phyloP scores from a whole-genome alignment of 2,113 vertebrate genomes.

The Gadus macrocephalus region DNA sequence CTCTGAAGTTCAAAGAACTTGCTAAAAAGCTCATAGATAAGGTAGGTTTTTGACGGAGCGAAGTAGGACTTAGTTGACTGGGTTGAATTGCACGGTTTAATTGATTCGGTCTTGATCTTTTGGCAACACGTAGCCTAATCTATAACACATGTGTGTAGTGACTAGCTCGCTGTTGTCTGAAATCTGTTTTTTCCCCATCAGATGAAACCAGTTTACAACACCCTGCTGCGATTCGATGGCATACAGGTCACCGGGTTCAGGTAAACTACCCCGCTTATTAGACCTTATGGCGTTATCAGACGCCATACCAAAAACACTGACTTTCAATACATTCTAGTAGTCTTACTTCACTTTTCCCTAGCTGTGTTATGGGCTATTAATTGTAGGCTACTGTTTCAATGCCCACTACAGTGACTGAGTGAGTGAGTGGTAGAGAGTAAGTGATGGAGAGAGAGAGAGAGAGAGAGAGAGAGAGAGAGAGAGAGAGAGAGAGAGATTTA shows the following conservation, averaged over 20 bases:
- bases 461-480: no score
- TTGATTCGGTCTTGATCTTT: neutral
- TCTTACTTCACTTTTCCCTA: no score
- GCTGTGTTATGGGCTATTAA: no score
- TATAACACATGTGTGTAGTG: neutral
- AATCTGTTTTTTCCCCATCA: slow-evolving; percentile 28
- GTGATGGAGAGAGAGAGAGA: no score
- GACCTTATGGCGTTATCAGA: neutral
- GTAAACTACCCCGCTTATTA: slow-evolving; percentile 19
- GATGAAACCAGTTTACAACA: slow-evolving; percentile 47
- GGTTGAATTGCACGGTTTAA: neutral
- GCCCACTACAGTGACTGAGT: no score
- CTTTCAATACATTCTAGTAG: no score
- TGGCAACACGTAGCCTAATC: neutral
- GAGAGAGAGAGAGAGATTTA: no score
- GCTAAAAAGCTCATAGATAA: fast-evolving
- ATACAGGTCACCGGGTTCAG: slow-evolving; percentile 28
- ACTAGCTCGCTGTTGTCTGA: no score
- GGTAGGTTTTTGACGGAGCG: slow-evolving; percentile 23
- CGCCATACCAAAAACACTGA: no score
- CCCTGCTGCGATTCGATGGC: slow-evolving; percentile 43
- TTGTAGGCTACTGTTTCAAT: no score
- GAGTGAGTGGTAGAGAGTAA: no score
- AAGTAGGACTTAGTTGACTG: neutral
- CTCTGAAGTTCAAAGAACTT: fast-evolving